phyloP scores from a whole-genome alignment of 2,888 invertebrate genomes.

The Sesamia inferens region DNA sequence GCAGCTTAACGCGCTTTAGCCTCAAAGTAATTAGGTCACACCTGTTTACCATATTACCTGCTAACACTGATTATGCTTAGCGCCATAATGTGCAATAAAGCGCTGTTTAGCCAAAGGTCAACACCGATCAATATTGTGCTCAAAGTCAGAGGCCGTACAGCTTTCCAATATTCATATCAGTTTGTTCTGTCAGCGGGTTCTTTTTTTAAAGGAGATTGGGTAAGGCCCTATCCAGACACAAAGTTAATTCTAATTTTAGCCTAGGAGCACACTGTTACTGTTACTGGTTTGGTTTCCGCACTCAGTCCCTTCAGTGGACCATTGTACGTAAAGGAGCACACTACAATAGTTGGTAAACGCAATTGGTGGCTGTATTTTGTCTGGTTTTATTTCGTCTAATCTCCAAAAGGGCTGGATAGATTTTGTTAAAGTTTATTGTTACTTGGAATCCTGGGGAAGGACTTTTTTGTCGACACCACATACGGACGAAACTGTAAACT shows the following conservation, averaged over 20 bases:
- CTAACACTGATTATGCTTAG: constrained; percentile 36
- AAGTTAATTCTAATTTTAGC: not conserved
- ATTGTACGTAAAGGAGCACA: too few species aligned
- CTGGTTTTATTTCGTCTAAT: not conserved
- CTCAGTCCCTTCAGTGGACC: too few species aligned
- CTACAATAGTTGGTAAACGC: too few species aligned
- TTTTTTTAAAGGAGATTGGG: constrained; percentile 5
- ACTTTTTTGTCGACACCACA: not conserved
- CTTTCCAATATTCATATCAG: constrained; percentile 33
- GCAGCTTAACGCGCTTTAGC: constrained; percentile 40
- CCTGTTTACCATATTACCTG: constrained; percentile 44
- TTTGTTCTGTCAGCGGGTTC: constrained; percentile 1
- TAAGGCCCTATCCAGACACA: not conserved
- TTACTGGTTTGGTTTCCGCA: too few species aligned
- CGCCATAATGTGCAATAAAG: constrained; percentile 24
- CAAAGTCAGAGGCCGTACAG: constrained; percentile 24
- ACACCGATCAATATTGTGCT: constrained; percentile 22
- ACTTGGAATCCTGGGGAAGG: not conserved
- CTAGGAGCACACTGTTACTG: too few species aligned
- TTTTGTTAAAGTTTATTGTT: not conserved
- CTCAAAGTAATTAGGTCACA: constrained; percentile 38
- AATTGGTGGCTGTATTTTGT: not conserved
- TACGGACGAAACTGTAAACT: not conserved
- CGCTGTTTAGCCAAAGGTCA: constrained; percentile 39
- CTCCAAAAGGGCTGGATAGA: not conserved